phyloP scores from a whole-genome alignment of 1,140 invertebrate species.

The Leptinotarsa undecemlineata region DNA sequence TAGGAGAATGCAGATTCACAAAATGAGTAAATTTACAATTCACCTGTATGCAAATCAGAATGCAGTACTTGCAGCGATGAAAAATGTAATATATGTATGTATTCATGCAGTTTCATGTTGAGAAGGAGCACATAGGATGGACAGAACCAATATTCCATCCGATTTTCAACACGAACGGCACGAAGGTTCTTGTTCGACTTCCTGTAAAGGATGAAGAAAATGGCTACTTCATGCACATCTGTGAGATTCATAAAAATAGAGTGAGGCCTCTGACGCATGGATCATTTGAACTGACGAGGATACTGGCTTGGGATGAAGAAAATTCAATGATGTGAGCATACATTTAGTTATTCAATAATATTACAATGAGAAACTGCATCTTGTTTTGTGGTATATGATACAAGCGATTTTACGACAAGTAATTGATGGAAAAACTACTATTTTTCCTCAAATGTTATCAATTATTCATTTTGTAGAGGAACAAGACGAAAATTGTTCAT shows the following conservation, averaged over 20 bases:
- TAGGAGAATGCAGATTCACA: too few relatives aligned
- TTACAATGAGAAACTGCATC: too few relatives aligned
- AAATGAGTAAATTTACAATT: too few relatives aligned
- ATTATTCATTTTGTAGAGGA: too few relatives aligned
- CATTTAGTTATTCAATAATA: background rate
- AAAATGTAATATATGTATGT: too few relatives aligned
- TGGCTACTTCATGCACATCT: constrained; percentile 58
- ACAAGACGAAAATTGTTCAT: too few relatives aligned
- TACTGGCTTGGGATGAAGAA: constrained; percentile 69
- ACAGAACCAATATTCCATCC: constrained; percentile 56
- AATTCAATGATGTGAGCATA: constrained; percentile 64
- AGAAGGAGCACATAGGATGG: constrained; percentile 58
- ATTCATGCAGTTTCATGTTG: constrained; percentile 48
- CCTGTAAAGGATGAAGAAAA: constrained; percentile 65
- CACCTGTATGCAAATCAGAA: too few relatives aligned
- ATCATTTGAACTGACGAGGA: constrained; percentile 67
- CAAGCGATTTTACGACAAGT: too few relatives aligned
- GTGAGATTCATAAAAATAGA: constrained; percentile 54
- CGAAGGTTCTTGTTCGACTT: constrained; percentile 60
- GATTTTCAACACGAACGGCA: constrained; percentile 54
- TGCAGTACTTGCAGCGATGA: too few relatives aligned
- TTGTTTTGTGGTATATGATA: too few relatives aligned
- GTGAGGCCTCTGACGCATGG: constrained; percentile 65
- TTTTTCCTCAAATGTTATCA: too few relatives aligned
- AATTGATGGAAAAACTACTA: too few relatives aligned